Base-by-base conservation (phyloP, 2,113 vertebrate genomes). In the Tapirus terrestris region DNA sequence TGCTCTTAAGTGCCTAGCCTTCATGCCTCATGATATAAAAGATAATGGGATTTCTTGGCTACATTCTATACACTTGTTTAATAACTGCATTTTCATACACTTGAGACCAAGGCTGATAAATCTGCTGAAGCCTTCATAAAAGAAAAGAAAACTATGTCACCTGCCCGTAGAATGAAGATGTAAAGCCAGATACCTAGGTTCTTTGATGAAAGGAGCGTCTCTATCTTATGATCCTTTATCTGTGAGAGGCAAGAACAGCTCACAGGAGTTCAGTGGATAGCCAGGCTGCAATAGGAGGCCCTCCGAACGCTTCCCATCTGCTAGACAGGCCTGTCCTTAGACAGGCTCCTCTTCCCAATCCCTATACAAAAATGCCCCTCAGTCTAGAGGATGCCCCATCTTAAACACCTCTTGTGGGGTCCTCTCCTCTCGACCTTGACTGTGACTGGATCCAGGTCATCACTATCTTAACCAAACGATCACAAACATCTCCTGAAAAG, bases 81-180 rank as follows among this genome's bases (percentile, higher is more conserved):
- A 94, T 88, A 96, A 96, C 10, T 94, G 39, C n/a, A 79, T 89
- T 91, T 90, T 85, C 73, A 97, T 75, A 73, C 14, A 77, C 81
- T 95, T 87, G 61, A 96, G 73, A 73, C 45, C 3, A 1, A 27
- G 11, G 21, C 53, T 53, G 82, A 85, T 61, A 81, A 51, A 92
- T 91, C 4, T 96, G 31, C 20, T 31, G 8, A 76, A 91, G 56
- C 3, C 72, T 85, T 89, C 48, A 33, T 84, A 58, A 82, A 98
- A 72, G 45, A 87, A 82, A 86, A 73, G 17, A 70, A 82, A 92
- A 87, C 33, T 11, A 48, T 68, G 76, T 56, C 36, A 53, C 36
- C 43, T 31, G 27, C 60, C 67, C n/a, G 25, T 58, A 90, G 33
- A 94, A 95, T 76, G 72, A 81, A 84, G 77, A 67, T 51, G 6